Conservation (phyloP, 2,113 vertebrate species). For the Podiceps cristatus region DNA sequence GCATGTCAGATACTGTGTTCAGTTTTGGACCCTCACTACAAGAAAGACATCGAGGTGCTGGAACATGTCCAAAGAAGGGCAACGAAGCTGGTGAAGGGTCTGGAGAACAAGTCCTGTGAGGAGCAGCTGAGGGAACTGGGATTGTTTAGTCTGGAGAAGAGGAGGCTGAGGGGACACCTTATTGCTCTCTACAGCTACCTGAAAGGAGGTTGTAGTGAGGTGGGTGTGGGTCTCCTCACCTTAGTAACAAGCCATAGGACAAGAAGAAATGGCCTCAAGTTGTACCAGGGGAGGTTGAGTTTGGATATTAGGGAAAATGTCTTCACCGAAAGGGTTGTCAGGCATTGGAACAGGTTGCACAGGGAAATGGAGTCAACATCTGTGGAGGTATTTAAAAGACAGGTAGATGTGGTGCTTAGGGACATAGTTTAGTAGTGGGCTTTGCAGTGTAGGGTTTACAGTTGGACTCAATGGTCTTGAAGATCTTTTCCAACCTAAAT, state of each 20-base stretch:
- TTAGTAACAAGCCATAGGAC: fast-evolving
- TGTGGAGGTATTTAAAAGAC: background rate
- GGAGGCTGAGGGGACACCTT: background rate
- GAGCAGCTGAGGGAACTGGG: background rate
- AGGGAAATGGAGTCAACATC: background rate
- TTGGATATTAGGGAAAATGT: background rate
- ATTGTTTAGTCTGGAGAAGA: background rate
- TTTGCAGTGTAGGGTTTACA: background rate
- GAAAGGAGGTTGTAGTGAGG: background rate
- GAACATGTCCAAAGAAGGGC: background rate
- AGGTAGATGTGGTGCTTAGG: fast-evolving
- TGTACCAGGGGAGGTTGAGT: background rate
- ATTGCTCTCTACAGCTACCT: fast-evolving
- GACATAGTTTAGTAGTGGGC: background rate
- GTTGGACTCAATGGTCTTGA: background rate
- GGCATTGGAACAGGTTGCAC: background rate
- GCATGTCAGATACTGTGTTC: background rate
- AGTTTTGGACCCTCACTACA: background rate
- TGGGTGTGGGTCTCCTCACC: background rate
- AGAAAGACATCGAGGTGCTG: background rate
- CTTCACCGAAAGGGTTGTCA: background rate
- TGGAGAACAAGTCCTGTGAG: background rate
- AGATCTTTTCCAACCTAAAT: background rate
- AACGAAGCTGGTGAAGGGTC: background rate
- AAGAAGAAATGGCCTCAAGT: background rate